Conservation (phyloP, 2,113 vertebrate genomes). For the Halichoeres trimaculatus region DNA sequence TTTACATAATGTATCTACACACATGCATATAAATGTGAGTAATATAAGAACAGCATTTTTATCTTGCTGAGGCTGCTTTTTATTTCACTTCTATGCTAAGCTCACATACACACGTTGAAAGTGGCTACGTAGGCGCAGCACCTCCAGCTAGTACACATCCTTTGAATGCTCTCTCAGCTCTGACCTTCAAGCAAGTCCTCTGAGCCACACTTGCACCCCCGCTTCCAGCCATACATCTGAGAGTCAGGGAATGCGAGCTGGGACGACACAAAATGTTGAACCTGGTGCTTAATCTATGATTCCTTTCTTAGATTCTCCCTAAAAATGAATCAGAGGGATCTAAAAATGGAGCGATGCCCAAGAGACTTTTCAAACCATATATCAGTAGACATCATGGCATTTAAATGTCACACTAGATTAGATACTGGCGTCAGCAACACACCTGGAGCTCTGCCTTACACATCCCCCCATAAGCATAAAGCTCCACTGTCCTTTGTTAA, state of each 20-base stretch:
- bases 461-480: conserved; percentile 40
- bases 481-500: conserved; percentile 39
- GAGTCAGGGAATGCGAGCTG: conserved; percentile 14
- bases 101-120: conserved; percentile 28
- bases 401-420: conserved; percentile 82
- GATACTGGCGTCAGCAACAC: conserved; percentile 62
- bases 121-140: conserved; percentile 5
- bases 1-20: neutral
- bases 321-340: conserved; percentile 55
- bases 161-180: conserved; percentile 17
- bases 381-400: conserved; percentile 76
- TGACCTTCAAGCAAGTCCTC: conserved; percentile 56
- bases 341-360: conserved; percentile 37
- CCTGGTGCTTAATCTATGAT: conserved; percentile 23
- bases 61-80: conserved; percentile 13
- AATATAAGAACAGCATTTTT: conserved; percentile 25
- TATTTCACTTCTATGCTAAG: conserved; percentile 8
- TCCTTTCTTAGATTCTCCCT: conserved; percentile 55
- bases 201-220: conserved; percentile 33
- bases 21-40: conserved; percentile 20
- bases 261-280: conserved; percentile 19
- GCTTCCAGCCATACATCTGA: conserved; percentile 2
- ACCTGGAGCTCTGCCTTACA: conserved; percentile 65
- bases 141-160: conserved; percentile 19
- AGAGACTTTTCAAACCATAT: conserved; percentile 54